Conservation (phyloP, 2,888 invertebrate genomes). For the Phyto melanocephala region DNA sequence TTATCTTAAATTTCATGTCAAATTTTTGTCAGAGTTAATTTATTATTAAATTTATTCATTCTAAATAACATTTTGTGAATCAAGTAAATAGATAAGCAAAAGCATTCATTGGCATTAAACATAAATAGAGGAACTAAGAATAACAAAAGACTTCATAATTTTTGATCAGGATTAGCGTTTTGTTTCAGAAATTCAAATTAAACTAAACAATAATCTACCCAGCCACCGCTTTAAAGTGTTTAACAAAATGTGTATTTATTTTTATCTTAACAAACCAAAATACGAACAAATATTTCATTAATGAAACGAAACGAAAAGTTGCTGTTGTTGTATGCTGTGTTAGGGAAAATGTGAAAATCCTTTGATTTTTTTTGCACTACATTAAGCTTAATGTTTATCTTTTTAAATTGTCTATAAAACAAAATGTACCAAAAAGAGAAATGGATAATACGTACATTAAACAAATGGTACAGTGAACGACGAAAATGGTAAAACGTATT, state of each 20-base stretch:
- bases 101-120: too few species aligned
- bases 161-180: too few species aligned
- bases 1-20: too few species aligned
- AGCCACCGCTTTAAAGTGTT: slow-evolving; percentile 3
- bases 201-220: background rate
- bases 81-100: too few species aligned
- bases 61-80: too few species aligned
- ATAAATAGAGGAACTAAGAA: too few species aligned
- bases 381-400: slow-evolving; percentile 41
- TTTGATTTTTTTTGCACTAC: slow-evolving; percentile 46
- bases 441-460: background rate
- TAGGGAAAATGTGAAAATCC: slow-evolving; percentile 42
- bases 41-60: too few species aligned
- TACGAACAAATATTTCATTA: slow-evolving; percentile 4
- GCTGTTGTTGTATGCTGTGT: background rate
- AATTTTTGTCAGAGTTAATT: too few species aligned
- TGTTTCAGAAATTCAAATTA: background rate
- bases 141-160: too few species aligned
- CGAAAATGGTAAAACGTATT: too few species aligned
- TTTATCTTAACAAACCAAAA: slow-evolving; percentile 1
- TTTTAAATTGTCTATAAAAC: slow-evolving; percentile 40
- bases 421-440: slow-evolving; percentile 10
- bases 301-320: background rate
- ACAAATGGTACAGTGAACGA: background rate
- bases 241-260: background rate